Evolutionary conservation across 2,888 invertebrate species (phyloP).

Genomic region (Aspidapion aeneum): DNA sequence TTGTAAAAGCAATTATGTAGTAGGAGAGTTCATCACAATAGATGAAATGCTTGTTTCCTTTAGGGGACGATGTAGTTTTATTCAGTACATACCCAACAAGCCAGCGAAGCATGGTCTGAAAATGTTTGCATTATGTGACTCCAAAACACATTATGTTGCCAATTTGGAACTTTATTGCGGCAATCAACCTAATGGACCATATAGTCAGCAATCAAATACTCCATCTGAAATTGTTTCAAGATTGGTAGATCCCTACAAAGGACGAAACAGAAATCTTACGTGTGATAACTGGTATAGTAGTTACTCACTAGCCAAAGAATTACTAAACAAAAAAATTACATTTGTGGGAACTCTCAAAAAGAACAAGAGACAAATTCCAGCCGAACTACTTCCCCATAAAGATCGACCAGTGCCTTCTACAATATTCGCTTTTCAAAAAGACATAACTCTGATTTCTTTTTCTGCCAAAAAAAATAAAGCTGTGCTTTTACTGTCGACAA

Average conservation of each 20-base stretch:
- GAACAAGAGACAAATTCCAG: slow-evolving; percentile 23
- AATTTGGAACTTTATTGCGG: slow-evolving; percentile 30
- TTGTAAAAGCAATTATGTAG: slow-evolving; percentile 8
- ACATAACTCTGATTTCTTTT: slow-evolving; percentile 25
- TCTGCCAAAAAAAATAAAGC: slow-evolving; percentile 5
- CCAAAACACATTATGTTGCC: slow-evolving; percentile 22
- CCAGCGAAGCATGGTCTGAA: slow-evolving; percentile 31
- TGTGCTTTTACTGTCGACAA: not conserved
- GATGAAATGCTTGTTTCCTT: slow-evolving; percentile 17
- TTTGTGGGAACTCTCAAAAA: slow-evolving; percentile 30
- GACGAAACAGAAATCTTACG: slow-evolving; percentile 20
- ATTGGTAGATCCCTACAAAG: slow-evolving; percentile 18
- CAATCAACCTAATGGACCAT: slow-evolving; percentile 26
- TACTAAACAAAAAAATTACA: slow-evolving; percentile 23
- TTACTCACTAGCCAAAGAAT: slow-evolving; percentile 24
- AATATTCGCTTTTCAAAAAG: slow-evolving; percentile 26
- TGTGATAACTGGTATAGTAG: slow-evolving; percentile 27
- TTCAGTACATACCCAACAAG: slow-evolving; percentile 28
- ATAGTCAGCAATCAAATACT: slow-evolving; percentile 6
- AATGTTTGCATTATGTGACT: slow-evolving; percentile 28
- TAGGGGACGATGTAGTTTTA: slow-evolving; percentile 22
- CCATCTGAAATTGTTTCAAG: slow-evolving; percentile 11
- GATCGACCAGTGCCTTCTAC: slow-evolving; percentile 7
- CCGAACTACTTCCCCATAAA: slow-evolving; percentile 13
- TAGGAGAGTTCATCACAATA: slow-evolving; percentile 16